These are phyloP conservation scores for Rhinoderma darwinii DNA, from an alignment of 2,113 vertebrate genomes.

Conservation along the genomic window DNA sequence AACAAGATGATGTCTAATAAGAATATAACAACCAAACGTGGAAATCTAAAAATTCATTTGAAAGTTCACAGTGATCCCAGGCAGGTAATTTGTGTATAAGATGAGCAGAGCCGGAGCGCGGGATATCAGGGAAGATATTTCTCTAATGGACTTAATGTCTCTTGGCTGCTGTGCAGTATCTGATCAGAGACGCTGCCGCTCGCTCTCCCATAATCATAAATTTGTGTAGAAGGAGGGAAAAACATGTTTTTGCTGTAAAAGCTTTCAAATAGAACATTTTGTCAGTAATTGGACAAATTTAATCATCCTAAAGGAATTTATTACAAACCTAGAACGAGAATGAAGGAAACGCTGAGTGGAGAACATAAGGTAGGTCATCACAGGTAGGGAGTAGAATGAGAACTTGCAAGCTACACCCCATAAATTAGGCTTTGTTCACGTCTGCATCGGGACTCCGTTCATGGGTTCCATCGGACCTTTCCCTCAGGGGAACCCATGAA, in stretches of 20 bases:
- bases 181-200: not conserved
- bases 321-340: not conserved
- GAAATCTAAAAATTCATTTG: not conserved
- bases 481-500: too few relatives aligned
- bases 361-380: not conserved
- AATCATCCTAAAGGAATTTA: slow-evolving; percentile 9
- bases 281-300: slow-evolving; percentile 5
- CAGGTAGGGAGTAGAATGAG: not conserved
- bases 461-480: too few relatives aligned
- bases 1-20: not conserved
- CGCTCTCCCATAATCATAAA: not conserved
- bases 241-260: slow-evolving; percentile 34
- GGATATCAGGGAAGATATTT: slow-evolving; percentile 1
- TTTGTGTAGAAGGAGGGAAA: not conserved
- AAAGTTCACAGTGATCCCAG: not conserved
- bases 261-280: slow-evolving; percentile 37
- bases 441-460: too few relatives aligned
- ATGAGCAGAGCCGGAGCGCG: too few relatives aligned
- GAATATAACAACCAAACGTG: not conserved
- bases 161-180: slow-evolving; percentile 9
- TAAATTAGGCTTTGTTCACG: too few relatives aligned
- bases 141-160: slow-evolving; percentile 47
- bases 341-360: not conserved
- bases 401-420: too few relatives aligned
- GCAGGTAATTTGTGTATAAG: not conserved